Percentiles rank a stretch among this genome's conserved stretches.
Evolutionary conservation across 2,797 vertebrate genomes (phyloP).

Genomic region (Neosilurus hyrtlii): DNA sequence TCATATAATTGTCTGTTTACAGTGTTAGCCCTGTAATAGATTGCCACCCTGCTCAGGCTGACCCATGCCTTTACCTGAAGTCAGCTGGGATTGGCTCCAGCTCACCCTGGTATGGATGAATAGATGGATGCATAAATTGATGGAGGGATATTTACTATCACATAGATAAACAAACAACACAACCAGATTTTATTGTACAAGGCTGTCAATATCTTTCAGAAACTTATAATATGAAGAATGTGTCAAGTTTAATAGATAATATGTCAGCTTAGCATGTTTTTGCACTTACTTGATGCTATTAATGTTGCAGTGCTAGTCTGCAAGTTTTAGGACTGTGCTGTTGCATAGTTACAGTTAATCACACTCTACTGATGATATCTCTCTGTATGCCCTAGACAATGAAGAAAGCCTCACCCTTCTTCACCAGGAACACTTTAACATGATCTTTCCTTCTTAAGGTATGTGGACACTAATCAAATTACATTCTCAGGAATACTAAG

Average conservation of each 20-base stretch:
- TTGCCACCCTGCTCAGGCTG: too few species aligned
- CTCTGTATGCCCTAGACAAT: background rate
- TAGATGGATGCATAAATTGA: too few species aligned
- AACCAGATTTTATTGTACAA: background rate
- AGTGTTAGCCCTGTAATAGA: background rate
- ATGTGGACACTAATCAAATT: constrained; percentile 32
- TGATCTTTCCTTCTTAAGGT: background rate
- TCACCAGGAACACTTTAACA: background rate
- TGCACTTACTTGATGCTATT: constrained; percentile 1
- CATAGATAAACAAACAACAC: background rate
- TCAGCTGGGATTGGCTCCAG: too few species aligned
- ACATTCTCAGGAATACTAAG: constrained; percentile 30
- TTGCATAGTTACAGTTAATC: background rate
- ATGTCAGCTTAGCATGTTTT: background rate
- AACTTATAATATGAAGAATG: background rate
- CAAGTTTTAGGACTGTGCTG: background rate
- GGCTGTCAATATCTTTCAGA: background rate
- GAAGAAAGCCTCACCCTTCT: background rate
- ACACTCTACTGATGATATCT: background rate
- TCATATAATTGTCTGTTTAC: background rate
- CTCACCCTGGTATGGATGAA: too few species aligned
- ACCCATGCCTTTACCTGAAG: too few species aligned
- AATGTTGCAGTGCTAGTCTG: background rate
- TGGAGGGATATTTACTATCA: background rate
- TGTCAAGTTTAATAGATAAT: background rate